A percentile compares a stretch with the other conserved stretches of the same genome.
phyloP scores from a whole-genome alignment of 2,888 invertebrate genomes.

The Scaptomyza cyrtandrae region DNA sequence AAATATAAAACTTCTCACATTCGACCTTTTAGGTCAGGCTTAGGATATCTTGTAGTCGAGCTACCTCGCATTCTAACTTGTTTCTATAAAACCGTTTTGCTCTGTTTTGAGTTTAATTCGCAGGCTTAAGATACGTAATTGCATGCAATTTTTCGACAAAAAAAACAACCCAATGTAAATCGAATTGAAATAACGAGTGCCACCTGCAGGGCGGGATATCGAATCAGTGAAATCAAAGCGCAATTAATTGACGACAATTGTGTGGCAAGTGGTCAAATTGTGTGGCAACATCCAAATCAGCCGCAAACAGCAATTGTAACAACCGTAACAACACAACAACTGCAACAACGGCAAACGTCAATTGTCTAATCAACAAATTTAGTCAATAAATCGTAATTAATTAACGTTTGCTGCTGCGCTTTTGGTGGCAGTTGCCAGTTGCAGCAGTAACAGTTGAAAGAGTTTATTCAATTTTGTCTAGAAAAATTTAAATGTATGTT shows the following conservation, averaged over 20 bases:
- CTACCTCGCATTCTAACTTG: neutral
- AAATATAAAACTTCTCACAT: no score
- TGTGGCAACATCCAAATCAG: conserved; percentile 70
- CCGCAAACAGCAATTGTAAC: conserved; percentile 39
- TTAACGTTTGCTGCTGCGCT: conserved; percentile 74
- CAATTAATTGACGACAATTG: conserved; percentile 80
- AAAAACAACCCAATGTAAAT: conserved; percentile 37
- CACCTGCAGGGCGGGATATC: conserved; percentile 76
- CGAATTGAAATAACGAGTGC: conserved; percentile 53
- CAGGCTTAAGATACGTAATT: conserved; percentile 1
- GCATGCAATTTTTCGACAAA: conserved; percentile 10
- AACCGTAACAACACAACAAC: conserved; percentile 27
- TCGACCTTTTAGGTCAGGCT: no score
- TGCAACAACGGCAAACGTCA: conserved; percentile 67
- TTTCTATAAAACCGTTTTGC: neutral
- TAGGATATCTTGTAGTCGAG: neutral
- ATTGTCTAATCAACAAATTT: conserved; percentile 83
- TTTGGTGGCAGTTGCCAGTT: conserved; percentile 31
- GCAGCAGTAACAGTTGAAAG: conserved; percentile 44
- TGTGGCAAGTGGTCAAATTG: conserved; percentile 71
- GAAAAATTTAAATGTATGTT: conserved; percentile 44
- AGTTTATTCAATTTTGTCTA: conserved; percentile 49
- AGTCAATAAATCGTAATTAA: conserved; percentile 85
- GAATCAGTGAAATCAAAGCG: conserved; percentile 73
- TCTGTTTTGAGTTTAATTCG: neutral